Evolutionary conservation across 2,888 invertebrate genomes (phyloP).

Genomic region (Leptura quadrifasciata): DNA sequence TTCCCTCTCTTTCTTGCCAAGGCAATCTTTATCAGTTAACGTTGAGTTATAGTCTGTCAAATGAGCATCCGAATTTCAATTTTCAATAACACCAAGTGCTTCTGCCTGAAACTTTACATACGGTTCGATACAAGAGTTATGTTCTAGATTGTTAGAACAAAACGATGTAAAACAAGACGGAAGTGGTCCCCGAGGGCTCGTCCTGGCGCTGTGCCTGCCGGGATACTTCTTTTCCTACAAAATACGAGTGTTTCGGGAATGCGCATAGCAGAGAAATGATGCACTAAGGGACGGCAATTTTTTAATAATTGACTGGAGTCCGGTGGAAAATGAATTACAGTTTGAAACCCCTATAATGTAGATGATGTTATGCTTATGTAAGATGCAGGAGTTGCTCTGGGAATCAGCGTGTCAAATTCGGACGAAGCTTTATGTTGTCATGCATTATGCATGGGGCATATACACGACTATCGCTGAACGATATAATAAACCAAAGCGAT

Average conservation of each 20-base stretch:
- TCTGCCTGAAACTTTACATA: slow-evolving; percentile 65
- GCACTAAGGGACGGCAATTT: slow-evolving; percentile 75
- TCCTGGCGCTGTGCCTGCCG: slow-evolving; percentile 61
- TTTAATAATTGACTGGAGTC: slow-evolving; percentile 76
- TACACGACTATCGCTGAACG: slow-evolving; percentile 46
- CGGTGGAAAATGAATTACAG: slow-evolving; percentile 76
- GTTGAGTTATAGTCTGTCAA: slow-evolving; percentile 71
- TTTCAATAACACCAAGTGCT: slow-evolving; percentile 72
- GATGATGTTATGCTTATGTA: slow-evolving; percentile 69
- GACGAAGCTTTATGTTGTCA: slow-evolving; percentile 64
- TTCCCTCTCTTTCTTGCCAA: slow-evolving; percentile 43
- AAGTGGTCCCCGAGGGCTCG: slow-evolving; percentile 71
- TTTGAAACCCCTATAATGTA: slow-evolving; percentile 64
- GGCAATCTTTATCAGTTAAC: slow-evolving; percentile 58
- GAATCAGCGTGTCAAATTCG: slow-evolving; percentile 69
- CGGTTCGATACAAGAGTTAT: slow-evolving; percentile 69
- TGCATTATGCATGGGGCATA: slow-evolving; percentile 64
- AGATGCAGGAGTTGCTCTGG: slow-evolving; percentile 67
- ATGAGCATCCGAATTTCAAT: slow-evolving; percentile 73
- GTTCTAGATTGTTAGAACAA: slow-evolving; percentile 75
- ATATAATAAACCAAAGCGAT: slow-evolving; percentile 54
- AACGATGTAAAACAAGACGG: slow-evolving; percentile 75
- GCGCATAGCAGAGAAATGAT: slow-evolving; percentile 71
- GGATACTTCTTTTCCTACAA: slow-evolving; percentile 69
- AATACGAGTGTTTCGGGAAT: slow-evolving; percentile 74